phyloP scores from a whole-genome alignment of 2,113 vertebrate genomes.

The Podarcis raffonei region DNA sequence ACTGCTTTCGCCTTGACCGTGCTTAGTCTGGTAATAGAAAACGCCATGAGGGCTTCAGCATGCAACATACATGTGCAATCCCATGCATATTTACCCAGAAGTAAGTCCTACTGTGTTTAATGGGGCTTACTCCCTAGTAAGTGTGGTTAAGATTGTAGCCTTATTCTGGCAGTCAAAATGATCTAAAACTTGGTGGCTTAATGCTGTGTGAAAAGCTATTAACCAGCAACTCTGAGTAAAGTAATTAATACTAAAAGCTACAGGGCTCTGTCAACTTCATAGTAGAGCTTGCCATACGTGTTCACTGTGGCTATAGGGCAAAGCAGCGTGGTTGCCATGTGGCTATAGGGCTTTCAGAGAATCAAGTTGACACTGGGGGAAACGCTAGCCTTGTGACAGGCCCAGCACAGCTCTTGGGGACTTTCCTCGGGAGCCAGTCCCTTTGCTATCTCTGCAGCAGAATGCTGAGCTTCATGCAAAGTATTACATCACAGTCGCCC shows the following conservation, averaged over 20 bases:
- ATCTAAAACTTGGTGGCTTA: neutral
- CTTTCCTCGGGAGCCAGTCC: neutral
- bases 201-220: neutral
- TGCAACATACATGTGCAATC: neutral
- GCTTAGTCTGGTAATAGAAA: too few relatives aligned
- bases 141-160: neutral
- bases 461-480: neutral
- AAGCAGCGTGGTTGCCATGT: constrained; percentile 10
- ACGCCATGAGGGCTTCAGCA: neutral
- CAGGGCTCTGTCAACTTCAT: neutral
- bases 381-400: constrained; percentile 42
- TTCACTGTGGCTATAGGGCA: neutral
- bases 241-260: constrained; percentile 6
- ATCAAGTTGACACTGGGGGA: constrained; percentile 26
- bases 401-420: constrained; percentile 43
- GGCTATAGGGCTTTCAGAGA: constrained; percentile 5
- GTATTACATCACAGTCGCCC: constrained; percentile 31
- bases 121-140: neutral
- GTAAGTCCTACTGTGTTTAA: neutral
- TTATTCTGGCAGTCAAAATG: neutral
- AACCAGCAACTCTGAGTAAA: neutral
- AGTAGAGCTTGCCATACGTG: neutral
- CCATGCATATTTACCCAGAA: neutral
- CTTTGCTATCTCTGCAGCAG: neutral
- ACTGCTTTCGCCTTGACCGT: neutral